Percentiles rank a stretch among this genome's conserved stretches.
phyloP scores from a whole-genome alignment of 2,888 invertebrate species.

The Dione juno region DNA sequence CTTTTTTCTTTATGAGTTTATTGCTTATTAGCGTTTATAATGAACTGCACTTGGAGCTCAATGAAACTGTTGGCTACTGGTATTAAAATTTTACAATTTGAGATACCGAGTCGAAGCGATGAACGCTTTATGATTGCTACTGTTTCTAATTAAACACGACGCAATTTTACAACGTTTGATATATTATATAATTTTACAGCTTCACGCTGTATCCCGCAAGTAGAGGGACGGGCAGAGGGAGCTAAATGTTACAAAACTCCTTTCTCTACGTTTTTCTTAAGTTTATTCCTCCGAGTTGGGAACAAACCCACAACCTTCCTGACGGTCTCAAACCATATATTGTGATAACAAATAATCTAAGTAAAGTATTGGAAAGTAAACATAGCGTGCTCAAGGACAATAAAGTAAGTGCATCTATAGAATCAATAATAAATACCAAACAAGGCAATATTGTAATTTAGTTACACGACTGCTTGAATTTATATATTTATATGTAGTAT shows the following conservation, averaged over 20 bases:
- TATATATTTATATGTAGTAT: no score
- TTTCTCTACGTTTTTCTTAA: background rate
- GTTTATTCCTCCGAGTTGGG: background rate
- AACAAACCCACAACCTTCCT: background rate
- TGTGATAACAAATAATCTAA: no score
- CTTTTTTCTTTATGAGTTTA: constrained; percentile 6
- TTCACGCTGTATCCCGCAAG: background rate
- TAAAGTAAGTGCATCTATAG: no score
- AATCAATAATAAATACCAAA: no score
- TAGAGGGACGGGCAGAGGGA: background rate
- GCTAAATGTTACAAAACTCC: background rate
- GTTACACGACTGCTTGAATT: no score
- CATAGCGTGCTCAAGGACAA: no score
- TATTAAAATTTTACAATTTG: constrained; percentile 15
- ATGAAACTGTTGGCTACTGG: constrained; percentile 2
- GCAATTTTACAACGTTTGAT: constrained; percentile 1
- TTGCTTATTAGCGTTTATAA: constrained; percentile 6
- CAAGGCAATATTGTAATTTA: no score
- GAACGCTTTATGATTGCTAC: constrained; percentile 20
- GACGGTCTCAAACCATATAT: no score
- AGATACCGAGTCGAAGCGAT: constrained; percentile 7
- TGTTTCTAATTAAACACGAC: background rate
- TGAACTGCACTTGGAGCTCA: background rate
- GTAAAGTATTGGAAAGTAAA: no score
- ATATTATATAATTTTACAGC: background rate